These are phyloP conservation scores for Glossophaga mutica DNA, from an alignment of 2,797 vertebrate species.

Conservation along the genomic window DNA sequence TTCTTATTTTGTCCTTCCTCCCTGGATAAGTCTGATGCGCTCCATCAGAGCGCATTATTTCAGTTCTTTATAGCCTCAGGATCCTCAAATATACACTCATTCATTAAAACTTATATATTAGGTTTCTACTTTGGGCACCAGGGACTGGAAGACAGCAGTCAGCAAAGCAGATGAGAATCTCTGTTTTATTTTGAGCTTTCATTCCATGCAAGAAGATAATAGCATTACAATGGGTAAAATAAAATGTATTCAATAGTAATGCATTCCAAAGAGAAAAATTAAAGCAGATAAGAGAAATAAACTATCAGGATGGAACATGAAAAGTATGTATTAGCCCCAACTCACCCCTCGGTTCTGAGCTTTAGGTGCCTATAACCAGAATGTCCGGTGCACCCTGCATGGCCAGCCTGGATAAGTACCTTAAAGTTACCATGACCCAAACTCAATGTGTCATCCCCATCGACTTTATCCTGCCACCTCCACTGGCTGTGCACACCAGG, in stretches of 20 bases:
- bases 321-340: background rate
- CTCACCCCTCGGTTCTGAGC: background rate
- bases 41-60: background rate
- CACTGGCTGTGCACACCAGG: background rate
- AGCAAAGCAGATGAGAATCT: background rate
- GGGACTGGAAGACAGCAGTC: background rate
- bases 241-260: background rate
- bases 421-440: background rate
- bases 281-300: background rate
- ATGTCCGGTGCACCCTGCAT: background rate
- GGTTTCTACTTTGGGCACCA: background rate
- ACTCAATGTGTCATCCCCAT: background rate
- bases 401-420: no score
- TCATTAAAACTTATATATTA: background rate
- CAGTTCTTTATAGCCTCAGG: background rate
- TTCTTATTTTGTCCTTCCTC: background rate
- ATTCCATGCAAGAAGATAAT: background rate
- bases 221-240: background rate
- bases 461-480: background rate
- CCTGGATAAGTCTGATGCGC: background rate
- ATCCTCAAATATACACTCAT: background rate
- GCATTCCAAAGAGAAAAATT: background rate
- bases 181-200: background rate
- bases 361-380: background rate
- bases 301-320: background rate